Percentiles rank a stretch among this genome's conserved stretches.
These are phyloP conservation scores for Abrostola triplasia DNA, from an alignment of 2,888 invertebrate species.

Conservation along the genomic window DNA sequence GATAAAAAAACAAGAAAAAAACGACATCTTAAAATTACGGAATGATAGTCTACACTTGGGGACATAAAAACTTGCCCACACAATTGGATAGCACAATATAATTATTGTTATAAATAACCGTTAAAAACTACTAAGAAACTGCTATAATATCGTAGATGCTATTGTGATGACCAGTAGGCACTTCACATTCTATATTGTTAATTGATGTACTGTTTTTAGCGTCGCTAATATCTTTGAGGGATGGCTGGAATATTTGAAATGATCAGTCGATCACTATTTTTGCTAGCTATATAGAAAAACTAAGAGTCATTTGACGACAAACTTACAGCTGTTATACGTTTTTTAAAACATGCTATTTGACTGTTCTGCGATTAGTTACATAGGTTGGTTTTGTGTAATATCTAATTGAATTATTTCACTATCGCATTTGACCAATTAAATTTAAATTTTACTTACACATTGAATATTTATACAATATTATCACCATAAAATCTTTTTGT, in stretches of 20 bases:
- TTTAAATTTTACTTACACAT: no score
- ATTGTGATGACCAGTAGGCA: constrained; percentile 47
- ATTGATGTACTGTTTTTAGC: not conserved
- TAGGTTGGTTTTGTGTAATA: no score
- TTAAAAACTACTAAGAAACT: constrained; percentile 48
- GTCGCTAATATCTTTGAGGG: constrained; percentile 23
- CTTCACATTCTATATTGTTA: constrained; percentile 28
- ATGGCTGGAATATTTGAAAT: constrained; percentile 27
- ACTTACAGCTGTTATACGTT: not conserved
- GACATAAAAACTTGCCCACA: constrained; percentile 62
- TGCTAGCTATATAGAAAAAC: constrained; percentile 19
- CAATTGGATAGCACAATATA: constrained; percentile 37
- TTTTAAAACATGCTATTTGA: no score
- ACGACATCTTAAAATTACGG: constrained; percentile 56
- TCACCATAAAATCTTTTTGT: no score
- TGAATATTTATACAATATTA: no score
- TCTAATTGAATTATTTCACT: no score
- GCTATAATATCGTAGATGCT: constrained; percentile 34
- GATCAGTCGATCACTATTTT: constrained; percentile 31
- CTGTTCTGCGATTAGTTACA: no score
- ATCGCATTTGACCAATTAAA: no score
- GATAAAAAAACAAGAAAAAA: constrained; percentile 65
- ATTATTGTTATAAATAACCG: constrained; percentile 32
- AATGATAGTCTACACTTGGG: constrained; percentile 63
- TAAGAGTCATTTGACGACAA: constrained; percentile 16